A percentile compares a stretch with the other conserved stretches of the same genome.
Conservation (phyloP, 2,113 vertebrate species). For the Typhlomys cinereus region DNA sequence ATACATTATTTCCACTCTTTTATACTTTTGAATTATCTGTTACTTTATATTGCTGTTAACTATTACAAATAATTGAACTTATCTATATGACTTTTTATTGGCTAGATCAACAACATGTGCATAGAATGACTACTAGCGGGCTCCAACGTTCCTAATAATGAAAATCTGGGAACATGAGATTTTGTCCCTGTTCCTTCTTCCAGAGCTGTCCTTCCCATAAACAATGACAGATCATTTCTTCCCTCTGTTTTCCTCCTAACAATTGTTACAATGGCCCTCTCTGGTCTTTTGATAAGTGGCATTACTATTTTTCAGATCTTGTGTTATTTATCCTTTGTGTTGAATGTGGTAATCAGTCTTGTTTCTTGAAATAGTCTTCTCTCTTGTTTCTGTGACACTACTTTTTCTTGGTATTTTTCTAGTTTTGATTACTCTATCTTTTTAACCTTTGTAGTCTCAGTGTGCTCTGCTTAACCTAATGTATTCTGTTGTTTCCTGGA, state of each 20-base stretch:
- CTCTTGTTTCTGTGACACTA: not conserved
- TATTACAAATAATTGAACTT: not conserved
- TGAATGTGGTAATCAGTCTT: not conserved
- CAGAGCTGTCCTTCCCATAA: not conserved
- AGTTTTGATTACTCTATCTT: not conserved
- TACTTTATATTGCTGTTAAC: not conserved
- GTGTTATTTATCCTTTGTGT: not conserved
- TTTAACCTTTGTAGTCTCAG: not conserved
- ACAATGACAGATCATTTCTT: not conserved
- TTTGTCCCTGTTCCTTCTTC: not conserved
- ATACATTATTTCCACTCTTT: conserved; percentile 1
- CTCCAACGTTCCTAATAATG: not conserved
- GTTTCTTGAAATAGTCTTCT: not conserved
- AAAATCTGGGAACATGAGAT: not conserved
- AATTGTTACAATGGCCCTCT: not conserved
- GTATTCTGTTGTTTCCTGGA: not conserved
- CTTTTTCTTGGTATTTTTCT: not conserved
- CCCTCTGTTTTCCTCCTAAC: not conserved
- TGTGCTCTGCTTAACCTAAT: not conserved
- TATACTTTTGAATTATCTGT: not conserved
- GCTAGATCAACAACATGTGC: not conserved
- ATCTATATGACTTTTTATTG: not conserved
- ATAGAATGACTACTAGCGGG: not conserved
- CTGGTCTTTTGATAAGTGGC: not conserved
- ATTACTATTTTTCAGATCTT: not conserved